A percentile compares a stretch with the other conserved stretches of the same genome.
phyloP scores from a whole-genome alignment of 1,140 invertebrate species.

The Reticulitermes speratus region DNA sequence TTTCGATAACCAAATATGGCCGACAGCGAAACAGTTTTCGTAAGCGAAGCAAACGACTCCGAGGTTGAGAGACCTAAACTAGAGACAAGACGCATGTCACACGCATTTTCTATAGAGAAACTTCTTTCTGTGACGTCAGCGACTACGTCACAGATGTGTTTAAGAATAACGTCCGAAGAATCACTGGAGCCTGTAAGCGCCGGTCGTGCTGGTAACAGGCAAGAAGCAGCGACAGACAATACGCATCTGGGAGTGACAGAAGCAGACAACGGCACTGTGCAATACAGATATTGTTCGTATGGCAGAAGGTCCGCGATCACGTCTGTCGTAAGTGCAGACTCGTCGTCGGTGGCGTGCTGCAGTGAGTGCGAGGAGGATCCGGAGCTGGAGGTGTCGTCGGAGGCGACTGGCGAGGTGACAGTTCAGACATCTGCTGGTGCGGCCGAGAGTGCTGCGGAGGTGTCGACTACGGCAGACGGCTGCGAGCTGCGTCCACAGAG shows the following conservation, averaged over 20 bases:
- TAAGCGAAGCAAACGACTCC: neutral
- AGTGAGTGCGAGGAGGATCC: no score
- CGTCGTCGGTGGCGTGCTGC: neutral
- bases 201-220: no score
- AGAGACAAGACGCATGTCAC: neutral
- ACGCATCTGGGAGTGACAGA: no score
- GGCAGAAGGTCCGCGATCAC: neutral
- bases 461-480: neutral
- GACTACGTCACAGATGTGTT: neutral
- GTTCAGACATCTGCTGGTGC: neutral
- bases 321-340: neutral
- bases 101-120: neutral
- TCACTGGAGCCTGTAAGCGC: no score
- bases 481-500: no score
- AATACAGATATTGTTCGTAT: no score
- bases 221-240: no score
- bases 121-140: neutral
- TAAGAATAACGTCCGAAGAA: neutral
- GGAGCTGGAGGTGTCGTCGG: neutral
- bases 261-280: no score
- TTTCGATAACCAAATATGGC: neutral
- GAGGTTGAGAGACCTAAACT: neutral
- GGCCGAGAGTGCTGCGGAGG: neutral
- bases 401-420: neutral
- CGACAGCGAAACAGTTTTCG: neutral